phyloP scores from a whole-genome alignment of 2,113 vertebrate genomes.

The Python bivittatus region DNA sequence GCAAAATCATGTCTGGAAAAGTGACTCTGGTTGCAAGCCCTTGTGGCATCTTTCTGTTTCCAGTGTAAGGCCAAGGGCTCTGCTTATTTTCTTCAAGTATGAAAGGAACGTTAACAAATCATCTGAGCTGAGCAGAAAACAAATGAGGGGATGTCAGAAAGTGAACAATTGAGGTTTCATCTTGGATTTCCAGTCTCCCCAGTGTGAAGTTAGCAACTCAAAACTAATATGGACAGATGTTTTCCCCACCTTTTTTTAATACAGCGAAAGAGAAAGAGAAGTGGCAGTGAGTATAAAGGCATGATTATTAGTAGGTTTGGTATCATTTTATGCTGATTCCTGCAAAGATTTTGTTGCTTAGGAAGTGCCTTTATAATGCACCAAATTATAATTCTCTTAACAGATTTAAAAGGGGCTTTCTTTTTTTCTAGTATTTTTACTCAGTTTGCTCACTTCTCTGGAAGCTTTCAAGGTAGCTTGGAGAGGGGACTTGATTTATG shows the following conservation, averaged over 20 bases:
- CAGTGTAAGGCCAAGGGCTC: conserved; percentile 8
- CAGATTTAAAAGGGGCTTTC: background rate
- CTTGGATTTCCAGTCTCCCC: background rate
- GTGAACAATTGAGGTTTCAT: conserved; percentile 30
- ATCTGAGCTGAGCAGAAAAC: conserved; percentile 48
- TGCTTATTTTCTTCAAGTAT: conserved; percentile 42
- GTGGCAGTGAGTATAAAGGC: background rate
- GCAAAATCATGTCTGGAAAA: conserved; percentile 49
- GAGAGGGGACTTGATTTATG: background rate
- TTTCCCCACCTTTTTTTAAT: background rate
- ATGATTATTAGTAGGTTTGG: background rate
- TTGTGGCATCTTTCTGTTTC: conserved; percentile 40
- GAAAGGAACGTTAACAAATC: conserved; percentile 26
- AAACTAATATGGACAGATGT: conserved; percentile 18
- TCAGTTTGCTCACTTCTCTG: background rate
- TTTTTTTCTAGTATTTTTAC: background rate
- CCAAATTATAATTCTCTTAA: background rate
- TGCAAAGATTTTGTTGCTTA: conserved; percentile 2
- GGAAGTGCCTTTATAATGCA: background rate
- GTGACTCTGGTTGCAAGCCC: conserved; percentile 48
- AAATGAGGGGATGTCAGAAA: conserved; percentile 36
- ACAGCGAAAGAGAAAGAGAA: background rate
- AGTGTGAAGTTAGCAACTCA: conserved; percentile 18
- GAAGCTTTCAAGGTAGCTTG: background rate
- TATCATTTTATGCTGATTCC: background rate